phyloP scores from a whole-genome alignment of 64 coral and sea anemone genomes.

The Cladopsammia gracilis region DNA sequence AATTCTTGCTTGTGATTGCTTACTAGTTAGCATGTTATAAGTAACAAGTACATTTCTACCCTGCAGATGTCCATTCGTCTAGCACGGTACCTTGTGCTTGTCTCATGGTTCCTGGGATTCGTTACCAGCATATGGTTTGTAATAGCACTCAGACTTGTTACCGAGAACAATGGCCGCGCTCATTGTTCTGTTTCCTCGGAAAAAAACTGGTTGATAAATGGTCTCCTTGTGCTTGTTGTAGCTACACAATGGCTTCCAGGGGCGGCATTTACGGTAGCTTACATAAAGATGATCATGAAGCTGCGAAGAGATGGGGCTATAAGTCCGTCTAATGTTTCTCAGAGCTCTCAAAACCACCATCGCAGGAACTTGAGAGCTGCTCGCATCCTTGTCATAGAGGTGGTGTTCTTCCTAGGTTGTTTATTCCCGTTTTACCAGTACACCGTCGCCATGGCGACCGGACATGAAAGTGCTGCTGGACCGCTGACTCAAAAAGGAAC shows the following conservation, averaged over 20 bases:
- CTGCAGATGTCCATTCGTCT: constrained; percentile 40
- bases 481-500: background rate
- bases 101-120: constrained; percentile 15
- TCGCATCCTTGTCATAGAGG: constrained; percentile 57
- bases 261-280: background rate
- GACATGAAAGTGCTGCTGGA: background rate
- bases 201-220: background rate
- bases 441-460: background rate
- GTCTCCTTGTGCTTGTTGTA: background rate
- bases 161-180: background rate
- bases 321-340: constrained; percentile 11
- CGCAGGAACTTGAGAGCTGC: constrained; percentile 51
- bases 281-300: constrained; percentile 39
- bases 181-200: background rate
- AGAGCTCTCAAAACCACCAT: constrained; percentile 26
- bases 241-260: constrained; percentile 18
- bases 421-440: constrained; percentile 1
- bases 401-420: constrained; percentile 7
- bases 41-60: too few species aligned
- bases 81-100: background rate
- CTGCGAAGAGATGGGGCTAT: constrained; percentile 45
- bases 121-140: background rate
- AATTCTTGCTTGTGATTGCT: too few species aligned
- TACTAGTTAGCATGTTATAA: too few species aligned
- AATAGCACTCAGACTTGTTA: background rate